A percentile compares a stretch with the other conserved stretches of the same genome.
Conservation (phyloP, 2,888 invertebrate species). For the Latheticus oryzae region DNA sequence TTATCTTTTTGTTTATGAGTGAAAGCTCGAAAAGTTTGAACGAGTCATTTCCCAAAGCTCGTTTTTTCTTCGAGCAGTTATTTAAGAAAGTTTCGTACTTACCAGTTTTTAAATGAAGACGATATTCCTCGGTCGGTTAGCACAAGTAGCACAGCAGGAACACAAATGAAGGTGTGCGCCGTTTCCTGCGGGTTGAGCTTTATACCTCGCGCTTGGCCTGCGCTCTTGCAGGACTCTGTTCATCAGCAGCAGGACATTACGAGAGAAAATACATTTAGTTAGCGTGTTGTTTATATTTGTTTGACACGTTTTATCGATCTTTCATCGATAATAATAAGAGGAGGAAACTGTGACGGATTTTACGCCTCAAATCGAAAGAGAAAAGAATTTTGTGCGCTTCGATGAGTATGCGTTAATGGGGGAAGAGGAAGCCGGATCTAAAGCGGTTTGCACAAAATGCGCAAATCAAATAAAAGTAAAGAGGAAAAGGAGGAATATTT, state of each 20-base stretch:
- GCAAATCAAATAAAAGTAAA: too few relatives aligned
- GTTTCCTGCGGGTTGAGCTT: conserved; percentile 47
- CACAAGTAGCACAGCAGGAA: conserved; percentile 47
- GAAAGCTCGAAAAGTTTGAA: too few relatives aligned
- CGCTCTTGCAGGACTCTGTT: conserved; percentile 43
- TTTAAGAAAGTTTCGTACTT: conserved; percentile 10
- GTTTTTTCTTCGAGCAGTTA: too few relatives aligned
- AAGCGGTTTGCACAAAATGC: too few relatives aligned
- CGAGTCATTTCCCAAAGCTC: too few relatives aligned
- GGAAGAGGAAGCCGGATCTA: too few relatives aligned
- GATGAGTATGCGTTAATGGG: conserved; percentile 1
- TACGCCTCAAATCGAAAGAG: conserved; percentile 16
- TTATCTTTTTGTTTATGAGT: too few relatives aligned
- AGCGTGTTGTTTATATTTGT: conserved; percentile 12
- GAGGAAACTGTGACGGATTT: conserved; percentile 17
- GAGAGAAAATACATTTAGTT: conserved; percentile 11
- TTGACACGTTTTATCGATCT: conserved; percentile 25
- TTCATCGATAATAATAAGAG: conserved; percentile 9
- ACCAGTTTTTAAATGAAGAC: conserved; percentile 29
- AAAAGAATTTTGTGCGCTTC: conserved; percentile 10
- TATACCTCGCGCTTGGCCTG: conserved; percentile 51
- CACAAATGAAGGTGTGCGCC: conserved; percentile 52
- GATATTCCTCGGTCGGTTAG: conserved; percentile 21
- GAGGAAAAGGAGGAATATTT: too few relatives aligned
- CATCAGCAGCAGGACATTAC: conserved; percentile 1